Evolutionary conservation across 1,140 invertebrate genomes (phyloP), one percentile per base, ranked within the genome.

Genomic region (Hycleus cichorii): DNA sequence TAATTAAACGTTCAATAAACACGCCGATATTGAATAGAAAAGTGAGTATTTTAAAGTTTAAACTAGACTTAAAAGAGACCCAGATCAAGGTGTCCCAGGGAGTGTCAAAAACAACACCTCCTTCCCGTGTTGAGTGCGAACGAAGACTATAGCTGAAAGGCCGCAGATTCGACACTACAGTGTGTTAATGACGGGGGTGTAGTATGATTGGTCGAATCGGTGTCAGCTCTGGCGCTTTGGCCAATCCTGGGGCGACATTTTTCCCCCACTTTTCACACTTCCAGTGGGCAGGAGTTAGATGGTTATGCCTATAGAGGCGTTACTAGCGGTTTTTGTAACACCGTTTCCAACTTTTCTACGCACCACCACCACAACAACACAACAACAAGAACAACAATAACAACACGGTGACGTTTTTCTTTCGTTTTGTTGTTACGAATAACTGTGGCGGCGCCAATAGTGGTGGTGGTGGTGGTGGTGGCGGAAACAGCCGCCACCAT

Each of bases 221-320:
- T 63, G 63, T 64, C 61, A 63, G 64, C 60, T 54, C 53, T 46
- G 59, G 58, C 66, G 54, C 48, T 49, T 52, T 50, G 63, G 57
- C 71, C 69, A 71, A 70, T 70, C 58, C 61, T 18, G 24, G 39
- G 67, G 71, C 71, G 69, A 67, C 66, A 69, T 64, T 59, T 49
- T 64, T 66, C 71, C 71, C 71, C 64, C 71, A 60, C 59, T 66
- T 71, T 70, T 70, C 68, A 69, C 70, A 71, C 69, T 66, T 69
- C 53, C 51, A 63, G 70, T 69, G 69, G 70, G 70, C 67, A 58
- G 69, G 70, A 67, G 68, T 66, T 66, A 63, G 58, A 61, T 58
- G 65, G 70, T 72, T 70, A 72, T 69, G 69, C 70, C 70, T 72
- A 64, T 59, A 55, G 63, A 70, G 70, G 70, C 68, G 70, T 70